phyloP scores from a whole-genome alignment of 2,113 vertebrate genomes.

The Brachyhypopomus gauderio region DNA sequence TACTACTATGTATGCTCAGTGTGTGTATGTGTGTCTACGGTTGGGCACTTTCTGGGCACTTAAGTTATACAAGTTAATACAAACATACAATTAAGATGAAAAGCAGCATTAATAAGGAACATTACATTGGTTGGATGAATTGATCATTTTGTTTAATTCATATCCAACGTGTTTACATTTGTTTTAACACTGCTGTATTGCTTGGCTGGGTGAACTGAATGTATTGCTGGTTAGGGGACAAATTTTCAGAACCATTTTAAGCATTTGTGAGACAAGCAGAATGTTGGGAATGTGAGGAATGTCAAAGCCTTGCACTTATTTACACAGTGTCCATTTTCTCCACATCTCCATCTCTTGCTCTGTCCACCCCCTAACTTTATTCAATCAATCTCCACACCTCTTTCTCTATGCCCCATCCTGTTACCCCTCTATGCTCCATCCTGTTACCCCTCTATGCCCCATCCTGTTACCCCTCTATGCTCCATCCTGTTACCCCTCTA shows the following conservation, averaged over 20 bases:
- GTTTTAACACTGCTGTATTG: background rate
- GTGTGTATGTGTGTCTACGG: background rate
- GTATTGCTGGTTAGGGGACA: background rate
- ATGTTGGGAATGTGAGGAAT: background rate
- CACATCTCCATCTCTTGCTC: background rate
- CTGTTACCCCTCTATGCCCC: too few species aligned
- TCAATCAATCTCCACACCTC: too few species aligned
- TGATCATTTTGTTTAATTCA: slow-evolving; percentile 15
- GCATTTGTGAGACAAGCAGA: background rate
- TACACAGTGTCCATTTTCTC: background rate
- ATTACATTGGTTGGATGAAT: background rate
- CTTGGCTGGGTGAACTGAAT: background rate
- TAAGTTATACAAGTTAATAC: slow-evolving; percentile 24
- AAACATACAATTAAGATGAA: slow-evolving; percentile 11
- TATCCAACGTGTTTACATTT: background rate
- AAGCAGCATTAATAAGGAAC: background rate
- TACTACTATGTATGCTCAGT: background rate
- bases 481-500: too few species aligned
- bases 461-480: too few species aligned
- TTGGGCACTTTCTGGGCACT: background rate
- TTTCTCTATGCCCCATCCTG: too few species aligned
- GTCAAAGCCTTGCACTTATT: background rate
- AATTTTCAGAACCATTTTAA: background rate
- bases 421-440: too few species aligned
- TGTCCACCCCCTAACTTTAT: background rate